phyloP scores from a whole-genome alignment of 1,140 invertebrate species.

The Lysiphlebus fabarum region DNA sequence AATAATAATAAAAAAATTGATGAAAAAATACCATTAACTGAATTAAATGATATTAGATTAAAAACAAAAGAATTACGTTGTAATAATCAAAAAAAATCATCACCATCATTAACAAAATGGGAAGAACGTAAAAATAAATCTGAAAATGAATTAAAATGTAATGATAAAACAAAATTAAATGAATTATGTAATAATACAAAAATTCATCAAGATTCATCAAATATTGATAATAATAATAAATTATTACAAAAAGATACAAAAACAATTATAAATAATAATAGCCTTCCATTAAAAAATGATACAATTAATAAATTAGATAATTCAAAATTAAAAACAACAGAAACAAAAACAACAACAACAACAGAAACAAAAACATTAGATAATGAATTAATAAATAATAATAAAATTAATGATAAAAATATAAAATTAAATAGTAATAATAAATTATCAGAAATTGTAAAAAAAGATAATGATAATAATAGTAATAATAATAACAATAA shows the following conservation, averaged over 20 bases:
- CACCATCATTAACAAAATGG: constrained; percentile 5
- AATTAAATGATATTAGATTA: constrained; percentile 13
- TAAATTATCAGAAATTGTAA: constrained; percentile 12
- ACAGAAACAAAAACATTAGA: not conserved
- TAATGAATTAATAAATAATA: constrained; percentile 6
- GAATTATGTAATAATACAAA: not conserved
- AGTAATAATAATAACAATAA: constrained; percentile 20
- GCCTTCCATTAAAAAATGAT: too few species aligned
- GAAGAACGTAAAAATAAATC: constrained; percentile 10
- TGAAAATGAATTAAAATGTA: constrained; percentile 1
- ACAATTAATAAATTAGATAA: not conserved
- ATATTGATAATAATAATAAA: not conserved
- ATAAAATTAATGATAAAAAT: constrained; percentile 9
- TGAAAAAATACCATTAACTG: constrained; percentile 18
- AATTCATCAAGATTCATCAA: not conserved
- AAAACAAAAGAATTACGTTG: constrained; percentile 18
- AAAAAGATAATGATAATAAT: constrained; percentile 8
- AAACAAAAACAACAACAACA: not conserved
- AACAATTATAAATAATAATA: not conserved
- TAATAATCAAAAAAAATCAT: constrained; percentile 18
- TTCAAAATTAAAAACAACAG: not conserved
- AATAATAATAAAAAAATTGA: constrained; percentile 17
- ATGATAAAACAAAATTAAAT: not conserved
- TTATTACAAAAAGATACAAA: not conserved
- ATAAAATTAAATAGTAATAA: constrained; percentile 20